Conservation (phyloP, 2,888 invertebrate genomes). For the Amphimallon solstitiale region DNA sequence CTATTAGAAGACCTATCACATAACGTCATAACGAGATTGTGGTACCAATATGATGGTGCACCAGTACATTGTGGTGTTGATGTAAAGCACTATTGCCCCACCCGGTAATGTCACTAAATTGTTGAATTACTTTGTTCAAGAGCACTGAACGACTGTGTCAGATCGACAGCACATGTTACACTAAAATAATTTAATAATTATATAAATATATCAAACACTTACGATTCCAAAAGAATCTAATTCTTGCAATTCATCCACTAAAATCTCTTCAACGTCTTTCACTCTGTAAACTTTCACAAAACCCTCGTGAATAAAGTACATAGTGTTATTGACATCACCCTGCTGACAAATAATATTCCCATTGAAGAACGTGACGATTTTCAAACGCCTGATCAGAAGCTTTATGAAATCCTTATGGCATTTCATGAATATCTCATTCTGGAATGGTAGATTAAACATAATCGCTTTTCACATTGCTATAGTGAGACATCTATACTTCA, state of each 20-base stretch:
- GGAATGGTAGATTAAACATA: conserved; percentile 6
- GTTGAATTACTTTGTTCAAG: too few relatives aligned
- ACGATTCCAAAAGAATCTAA: conserved; percentile 49
- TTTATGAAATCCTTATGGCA: conserved; percentile 50
- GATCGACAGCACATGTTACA: too few relatives aligned
- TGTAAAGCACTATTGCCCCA: too few relatives aligned
- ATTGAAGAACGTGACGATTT: conserved; percentile 43
- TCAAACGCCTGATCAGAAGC: conserved; percentile 44
- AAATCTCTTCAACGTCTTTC: conserved; percentile 44
- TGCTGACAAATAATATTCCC: conserved; percentile 49
- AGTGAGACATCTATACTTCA: conserved; percentile 33
- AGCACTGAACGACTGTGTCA: too few relatives aligned
- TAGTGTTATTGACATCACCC: conserved; percentile 49
- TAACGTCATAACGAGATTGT: too few relatives aligned
- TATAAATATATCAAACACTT: neutral
- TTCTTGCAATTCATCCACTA: conserved; percentile 44
- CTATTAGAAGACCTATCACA: too few relatives aligned
- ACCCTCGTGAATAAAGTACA: conserved; percentile 51
- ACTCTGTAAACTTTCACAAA: conserved; percentile 43
- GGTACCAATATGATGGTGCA: too few relatives aligned
- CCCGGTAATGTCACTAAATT: too few relatives aligned
- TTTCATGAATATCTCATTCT: conserved; percentile 46
- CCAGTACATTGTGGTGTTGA: too few relatives aligned
- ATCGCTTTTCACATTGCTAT: neutral
- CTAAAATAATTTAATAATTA: neutral